A percentile compares a stretch with the other conserved stretches of the same genome.
These are phyloP conservation scores for Ormyrus nitidulus DNA, from an alignment of 2,888 invertebrate species.

Conservation along the genomic window DNA sequence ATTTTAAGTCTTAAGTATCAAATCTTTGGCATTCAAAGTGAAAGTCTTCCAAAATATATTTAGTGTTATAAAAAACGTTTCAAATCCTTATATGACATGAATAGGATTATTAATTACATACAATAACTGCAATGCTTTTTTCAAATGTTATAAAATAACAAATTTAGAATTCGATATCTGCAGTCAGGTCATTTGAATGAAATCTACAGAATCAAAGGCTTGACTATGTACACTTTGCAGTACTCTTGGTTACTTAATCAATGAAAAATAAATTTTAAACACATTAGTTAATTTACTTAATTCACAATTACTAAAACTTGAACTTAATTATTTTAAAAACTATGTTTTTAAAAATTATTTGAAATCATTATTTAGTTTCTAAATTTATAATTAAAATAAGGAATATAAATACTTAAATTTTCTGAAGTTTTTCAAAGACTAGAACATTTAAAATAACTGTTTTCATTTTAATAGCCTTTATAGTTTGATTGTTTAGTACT, in stretches of 20 bases:
- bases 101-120: slow-evolving; percentile 10
- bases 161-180: slow-evolving; percentile 13
- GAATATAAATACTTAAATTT: too few relatives aligned
- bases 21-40: slow-evolving; percentile 17
- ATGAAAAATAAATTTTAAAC: slow-evolving; percentile 33
- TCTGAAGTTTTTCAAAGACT: too few relatives aligned
- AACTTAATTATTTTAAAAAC: slow-evolving; percentile 6
- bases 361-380: too few relatives aligned
- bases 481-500: slow-evolving; percentile 24
- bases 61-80: slow-evolving; percentile 12
- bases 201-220: background rate
- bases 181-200: background rate
- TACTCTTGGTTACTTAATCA: slow-evolving; percentile 33
- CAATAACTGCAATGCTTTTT: slow-evolving; percentile 8
- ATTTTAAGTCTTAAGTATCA: slow-evolving; percentile 27
- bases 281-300: background rate
- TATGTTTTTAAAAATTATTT: background rate
- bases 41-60: slow-evolving; percentile 29
- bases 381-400: too few relatives aligned
- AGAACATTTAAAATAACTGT: too few relatives aligned
- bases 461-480: too few relatives aligned
- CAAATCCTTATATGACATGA: slow-evolving; percentile 19
- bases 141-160: slow-evolving; percentile 7
- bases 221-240: background rate
- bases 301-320: background rate